phyloP scores from a whole-genome alignment of 2,888 invertebrate species.

The Eulithis testata region DNA sequence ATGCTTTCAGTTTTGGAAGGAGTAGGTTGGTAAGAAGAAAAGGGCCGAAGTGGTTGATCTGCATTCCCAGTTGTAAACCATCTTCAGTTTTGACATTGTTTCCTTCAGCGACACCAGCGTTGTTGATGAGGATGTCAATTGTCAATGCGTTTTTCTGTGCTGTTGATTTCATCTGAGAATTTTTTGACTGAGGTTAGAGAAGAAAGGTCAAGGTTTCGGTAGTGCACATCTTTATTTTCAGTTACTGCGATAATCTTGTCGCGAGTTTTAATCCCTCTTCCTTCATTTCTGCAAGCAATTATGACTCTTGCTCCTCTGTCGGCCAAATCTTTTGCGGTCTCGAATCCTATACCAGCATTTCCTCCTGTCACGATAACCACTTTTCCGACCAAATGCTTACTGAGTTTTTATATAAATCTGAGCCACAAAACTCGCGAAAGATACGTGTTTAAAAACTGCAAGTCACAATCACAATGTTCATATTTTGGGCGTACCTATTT shows the following conservation, averaged over 20 bases:
- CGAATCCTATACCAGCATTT: slow-evolving; percentile 91
- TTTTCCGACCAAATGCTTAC: slow-evolving; percentile 88
- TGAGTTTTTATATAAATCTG: slow-evolving; percentile 27
- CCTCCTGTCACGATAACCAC: slow-evolving; percentile 94
- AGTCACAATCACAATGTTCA: no score
- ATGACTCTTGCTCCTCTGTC: slow-evolving; percentile 90
- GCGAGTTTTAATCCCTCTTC: slow-evolving; percentile 84
- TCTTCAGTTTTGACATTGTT: slow-evolving; percentile 81
- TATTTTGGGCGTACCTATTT: no score
- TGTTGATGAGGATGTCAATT: slow-evolving; percentile 86
- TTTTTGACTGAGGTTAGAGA: slow-evolving; percentile 81
- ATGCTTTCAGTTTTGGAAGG: slow-evolving; percentile 69
- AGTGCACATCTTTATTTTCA: slow-evolving; percentile 63
- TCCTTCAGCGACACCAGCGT: slow-evolving; percentile 80
- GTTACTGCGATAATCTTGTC: slow-evolving; percentile 55
- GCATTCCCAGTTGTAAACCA: slow-evolving; percentile 85
- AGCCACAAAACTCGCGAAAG: no score
- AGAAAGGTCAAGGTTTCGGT: slow-evolving; percentile 76
- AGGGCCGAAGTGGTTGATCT: slow-evolving; percentile 85
- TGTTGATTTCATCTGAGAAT: slow-evolving; percentile 86
- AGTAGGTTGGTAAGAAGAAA: slow-evolving; percentile 88
- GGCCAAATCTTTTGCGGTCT: slow-evolving; percentile 89
- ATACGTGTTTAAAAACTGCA: no score
- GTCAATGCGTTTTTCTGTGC: slow-evolving; percentile 80
- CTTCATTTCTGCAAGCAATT: slow-evolving; percentile 90